Evolutionary conservation across 2,888 invertebrate species (phyloP), one percentile per base, ranked within the genome.

Genomic region (Achlya flavicornis): DNA sequence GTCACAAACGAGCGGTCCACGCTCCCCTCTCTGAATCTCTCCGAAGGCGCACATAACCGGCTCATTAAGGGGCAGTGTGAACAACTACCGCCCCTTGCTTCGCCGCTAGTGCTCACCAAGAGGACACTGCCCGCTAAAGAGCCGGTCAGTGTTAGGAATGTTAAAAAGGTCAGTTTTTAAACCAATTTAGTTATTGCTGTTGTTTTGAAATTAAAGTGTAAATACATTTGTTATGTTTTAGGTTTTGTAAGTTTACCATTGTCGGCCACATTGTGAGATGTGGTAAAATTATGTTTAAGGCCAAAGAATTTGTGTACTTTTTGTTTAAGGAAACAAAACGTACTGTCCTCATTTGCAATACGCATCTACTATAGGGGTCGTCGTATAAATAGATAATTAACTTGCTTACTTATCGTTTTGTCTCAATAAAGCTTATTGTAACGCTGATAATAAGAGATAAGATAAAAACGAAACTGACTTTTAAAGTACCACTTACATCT

Each of bases 81-180:
- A 65, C 91, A 92, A 61, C 79, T 94, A 19, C 94, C 94, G 0
- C 93, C 93, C 0, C 69, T 94, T 35, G 93, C 94, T 0, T 93
- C 93, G 0, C 94, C 94, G 0, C 80, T 93, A 0, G 89, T 93
- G 1, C 76, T 94, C 43, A 66, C 91, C 0, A 88, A 86, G 69
- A 83, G 94, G 57, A 72, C 81, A 0, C 59, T 84, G 6, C 83
- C 82, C 0, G 63, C 80, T 0, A 92, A 88, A 61, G 93, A 92
- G 48, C 81, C 85, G 0, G 74, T 75, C 12, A 87, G 80, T 58
- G 84, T 87, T 1, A 78, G 87, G 61, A 83, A 78, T 67, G 80
- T 78, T 57, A 88, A 84, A 63, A 92, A 90, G 87, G 92, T 91
- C 66, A 64, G 63, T 63, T 8, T 11, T 3, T n/a, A 48, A 2